Conservation (phyloP, 2,797 vertebrate genomes). For the Apogon talboti region DNA sequence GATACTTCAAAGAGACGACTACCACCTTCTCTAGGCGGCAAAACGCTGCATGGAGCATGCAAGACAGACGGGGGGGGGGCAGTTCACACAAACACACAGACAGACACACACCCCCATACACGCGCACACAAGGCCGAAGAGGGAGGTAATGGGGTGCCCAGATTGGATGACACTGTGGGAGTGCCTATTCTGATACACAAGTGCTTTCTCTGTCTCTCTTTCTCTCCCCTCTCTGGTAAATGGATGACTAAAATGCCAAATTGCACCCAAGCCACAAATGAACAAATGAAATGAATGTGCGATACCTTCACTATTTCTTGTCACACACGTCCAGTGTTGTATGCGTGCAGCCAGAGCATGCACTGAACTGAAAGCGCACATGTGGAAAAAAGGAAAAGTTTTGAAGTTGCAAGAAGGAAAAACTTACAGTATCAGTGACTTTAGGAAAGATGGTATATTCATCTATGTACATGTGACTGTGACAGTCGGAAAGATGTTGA, state of each 20-base stretch:
- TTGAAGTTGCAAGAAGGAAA: not conserved
- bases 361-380: conserved; percentile 25
- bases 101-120: conserved; percentile 47
- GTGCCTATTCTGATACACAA: conserved; percentile 86
- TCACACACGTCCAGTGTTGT: conserved; percentile 36
- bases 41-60: conserved; percentile 71
- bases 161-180: conserved; percentile 85
- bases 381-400: conserved; percentile 17
- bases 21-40: conserved; percentile 88
- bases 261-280: conserved; percentile 88
- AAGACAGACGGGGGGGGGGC: conserved; percentile 70
- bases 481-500: too few species aligned
- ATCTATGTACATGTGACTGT: conserved; percentile 2
- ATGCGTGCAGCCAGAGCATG: conserved; percentile 46
- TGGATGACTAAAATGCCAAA: conserved; percentile 86
- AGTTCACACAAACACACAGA: conserved; percentile 22
- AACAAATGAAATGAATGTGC: conserved; percentile 86
- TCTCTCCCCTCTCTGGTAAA: conserved; percentile 82
- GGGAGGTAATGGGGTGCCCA: conserved; percentile 77
- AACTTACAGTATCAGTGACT: not conserved
- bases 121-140: conserved; percentile 41
- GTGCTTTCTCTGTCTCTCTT: conserved; percentile 81
- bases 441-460: not conserved
- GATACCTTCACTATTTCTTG: conserved; percentile 71
- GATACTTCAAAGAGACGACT: conserved; percentile 98